These are phyloP conservation scores for Phrixothrix hirtus DNA, from an alignment of 2,888 invertebrate genomes.

Conservation along the genomic window DNA sequence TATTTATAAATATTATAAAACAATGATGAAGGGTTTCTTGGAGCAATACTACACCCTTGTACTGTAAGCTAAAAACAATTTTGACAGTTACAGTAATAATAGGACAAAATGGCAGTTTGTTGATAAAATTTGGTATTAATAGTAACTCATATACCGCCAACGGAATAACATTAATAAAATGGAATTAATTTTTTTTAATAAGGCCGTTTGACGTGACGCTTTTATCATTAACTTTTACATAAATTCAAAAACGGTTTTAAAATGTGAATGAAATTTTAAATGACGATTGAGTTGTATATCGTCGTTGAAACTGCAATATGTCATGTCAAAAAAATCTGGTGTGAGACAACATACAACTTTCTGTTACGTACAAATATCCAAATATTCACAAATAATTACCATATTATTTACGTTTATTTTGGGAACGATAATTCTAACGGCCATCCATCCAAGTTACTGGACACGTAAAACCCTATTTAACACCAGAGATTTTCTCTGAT, in stretches of 20 bases:
- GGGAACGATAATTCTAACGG: no score
- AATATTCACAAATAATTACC: no score
- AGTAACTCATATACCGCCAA: background rate
- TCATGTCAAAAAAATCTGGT: no score
- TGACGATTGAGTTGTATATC: background rate
- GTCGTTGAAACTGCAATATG: slow-evolving; percentile 1
- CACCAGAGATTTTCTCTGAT: no score
- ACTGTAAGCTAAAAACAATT: slow-evolving; percentile 4
- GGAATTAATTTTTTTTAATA: no score
- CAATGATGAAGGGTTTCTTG: background rate
- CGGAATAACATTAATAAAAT: no score
- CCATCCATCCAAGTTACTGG: no score
- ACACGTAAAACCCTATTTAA: no score
- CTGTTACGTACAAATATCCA: no score
- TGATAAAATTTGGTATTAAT: background rate
- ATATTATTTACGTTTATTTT: no score
- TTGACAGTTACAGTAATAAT: slow-evolving; percentile 6
- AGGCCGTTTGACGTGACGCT: slow-evolving; percentile 4
- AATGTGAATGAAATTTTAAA: no score
- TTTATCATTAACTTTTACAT: background rate
- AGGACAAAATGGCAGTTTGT: slow-evolving; percentile 13
- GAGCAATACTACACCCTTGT: slow-evolving; percentile 1
- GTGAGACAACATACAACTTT: no score
- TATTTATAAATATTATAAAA: background rate
- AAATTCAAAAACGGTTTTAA: background rate